These are phyloP conservation scores for Lepidotrigona ventralis DNA, from an alignment of 1,140 invertebrate genomes.

Conservation along the genomic window DNA sequence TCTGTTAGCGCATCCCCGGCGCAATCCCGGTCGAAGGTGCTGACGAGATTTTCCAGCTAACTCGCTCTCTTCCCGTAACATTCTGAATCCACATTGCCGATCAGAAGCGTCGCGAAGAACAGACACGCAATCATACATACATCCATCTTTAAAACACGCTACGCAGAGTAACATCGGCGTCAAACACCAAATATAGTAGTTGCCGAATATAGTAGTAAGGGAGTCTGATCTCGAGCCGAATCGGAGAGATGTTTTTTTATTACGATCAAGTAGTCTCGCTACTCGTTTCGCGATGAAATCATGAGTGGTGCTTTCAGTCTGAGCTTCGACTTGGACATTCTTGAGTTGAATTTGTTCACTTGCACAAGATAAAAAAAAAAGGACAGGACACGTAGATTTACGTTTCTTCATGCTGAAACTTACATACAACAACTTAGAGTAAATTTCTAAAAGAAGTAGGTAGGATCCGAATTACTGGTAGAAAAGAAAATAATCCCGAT, in stretches of 20 bases:
- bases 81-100: neutral
- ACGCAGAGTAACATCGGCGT: slow-evolving; percentile 49
- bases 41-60: neutral
- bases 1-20: slow-evolving; percentile 45
- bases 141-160: slow-evolving; percentile 51
- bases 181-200: slow-evolving; percentile 47
- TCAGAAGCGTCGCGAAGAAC: neutral
- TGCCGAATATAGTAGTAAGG: neutral
- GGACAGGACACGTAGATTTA: too few relatives aligned
- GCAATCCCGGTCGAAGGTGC: slow-evolving; percentile 38
- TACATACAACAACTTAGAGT: too few relatives aligned
- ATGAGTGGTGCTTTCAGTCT: neutral
- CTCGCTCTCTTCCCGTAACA: neutral
- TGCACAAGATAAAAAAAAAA: too few relatives aligned
- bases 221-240: neutral
- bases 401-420: too few relatives aligned
- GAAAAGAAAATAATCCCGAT: too few relatives aligned
- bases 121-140: neutral
- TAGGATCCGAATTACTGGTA: too few relatives aligned
- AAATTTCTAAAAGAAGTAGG: too few relatives aligned
- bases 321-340: too few relatives aligned
- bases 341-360: too few relatives aligned
- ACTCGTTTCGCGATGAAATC: neutral
- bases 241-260: neutral
- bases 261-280: neutral